Base-by-base conservation (phyloP, 2,888 invertebrate species). In the Diaprepes abbreviatus region DNA sequence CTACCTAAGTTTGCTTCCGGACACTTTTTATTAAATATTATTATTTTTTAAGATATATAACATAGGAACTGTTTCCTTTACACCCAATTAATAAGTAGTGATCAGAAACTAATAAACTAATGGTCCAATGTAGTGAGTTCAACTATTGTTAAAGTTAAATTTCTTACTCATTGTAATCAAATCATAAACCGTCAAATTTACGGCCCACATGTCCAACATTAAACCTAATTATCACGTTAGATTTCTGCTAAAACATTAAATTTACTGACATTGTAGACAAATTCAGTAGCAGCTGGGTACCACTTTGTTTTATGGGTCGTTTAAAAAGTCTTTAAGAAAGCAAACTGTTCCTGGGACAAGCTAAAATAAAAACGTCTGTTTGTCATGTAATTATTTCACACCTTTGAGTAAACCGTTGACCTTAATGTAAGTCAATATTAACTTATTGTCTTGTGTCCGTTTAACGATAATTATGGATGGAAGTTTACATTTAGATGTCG, bases 371-470 rank as follows among this genome's bases (percentile, higher is more conserved):
- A 80, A 79, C 79, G 79, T 78, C 75, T 80, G 79, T 79, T 78
- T 78, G 78, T 78, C 77, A 79, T 80, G 78, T 80, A 81, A 81
- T 82, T 82, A 81, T 80, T 65, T 78, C 78, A 80, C 82, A 82
- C 82, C 81, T 83, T 81, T 81, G 80, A 80, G 80, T 80, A 82
- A 82, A 82, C 81, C 81, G 68, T 66, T 72, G 76, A 76, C 75
- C 77, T 74, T 75, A 75, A 74, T 69, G 65, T 74, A 74, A 74
- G 72, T 77, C 78, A 79, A 79, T 79, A 79, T 74, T 68, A 70
- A 69, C 69, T 67, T 64, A 50, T 50, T 57, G 58, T 48, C 58
- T 58, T 66, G 9, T 50, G 38, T 48, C 35, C 36, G 33, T 21
- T 48, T 59, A 43, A 43, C 31, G 28, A n/a, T 28, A 38, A 12